Conservation (phyloP, 2,888 invertebrate genomes). For the Heterodera filipjevi region DNA sequence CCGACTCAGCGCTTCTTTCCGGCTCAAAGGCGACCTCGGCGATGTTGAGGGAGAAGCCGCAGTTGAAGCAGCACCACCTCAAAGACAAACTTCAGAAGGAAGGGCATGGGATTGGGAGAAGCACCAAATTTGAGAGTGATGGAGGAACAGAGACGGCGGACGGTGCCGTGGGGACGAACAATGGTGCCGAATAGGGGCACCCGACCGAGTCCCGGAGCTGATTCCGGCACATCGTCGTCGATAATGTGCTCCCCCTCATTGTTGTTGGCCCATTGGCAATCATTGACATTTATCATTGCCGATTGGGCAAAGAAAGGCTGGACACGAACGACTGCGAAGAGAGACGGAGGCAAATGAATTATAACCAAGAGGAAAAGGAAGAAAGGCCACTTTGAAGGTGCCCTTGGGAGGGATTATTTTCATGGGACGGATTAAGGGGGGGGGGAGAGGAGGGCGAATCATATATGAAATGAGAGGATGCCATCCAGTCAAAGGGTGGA, state of each 20-base stretch:
- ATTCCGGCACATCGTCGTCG: neutral
- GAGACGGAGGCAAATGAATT: slow-evolving; percentile 2
- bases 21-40: neutral
- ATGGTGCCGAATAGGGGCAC: neutral
- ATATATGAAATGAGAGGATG: neutral
- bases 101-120: neutral
- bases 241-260: neutral
- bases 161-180: neutral
- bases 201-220: neutral
- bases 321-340: neutral
- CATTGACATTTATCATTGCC: neutral
- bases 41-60: neutral
- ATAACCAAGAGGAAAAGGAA: neutral
- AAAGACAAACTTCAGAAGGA: neutral
- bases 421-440: neutral
- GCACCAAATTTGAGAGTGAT: slow-evolving; percentile 18
- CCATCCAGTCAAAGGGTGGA: too few species aligned
- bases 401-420: neutral
- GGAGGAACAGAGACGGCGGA: slow-evolving; percentile 22
- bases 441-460: neutral
- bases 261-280: neutral
- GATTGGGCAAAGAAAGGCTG: neutral
- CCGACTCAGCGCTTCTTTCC: neutral
- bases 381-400: neutral
- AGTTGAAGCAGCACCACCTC: neutral